Conservation (phyloP, 1,140 invertebrate genomes). For the Drosophila punjabiensis region DNA sequence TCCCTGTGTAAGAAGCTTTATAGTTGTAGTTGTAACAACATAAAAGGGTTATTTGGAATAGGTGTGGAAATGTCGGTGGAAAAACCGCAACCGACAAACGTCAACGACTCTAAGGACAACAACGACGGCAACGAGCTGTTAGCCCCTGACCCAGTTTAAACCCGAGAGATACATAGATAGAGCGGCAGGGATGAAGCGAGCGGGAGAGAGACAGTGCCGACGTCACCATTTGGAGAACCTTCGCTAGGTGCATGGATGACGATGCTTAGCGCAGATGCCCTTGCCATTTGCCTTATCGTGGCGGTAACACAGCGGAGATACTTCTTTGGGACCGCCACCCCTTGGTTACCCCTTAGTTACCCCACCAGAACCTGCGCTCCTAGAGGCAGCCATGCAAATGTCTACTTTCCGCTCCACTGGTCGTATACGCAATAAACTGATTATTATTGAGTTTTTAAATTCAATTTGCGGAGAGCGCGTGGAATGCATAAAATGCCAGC, state of each 20-base stretch:
- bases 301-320: constrained; percentile 38
- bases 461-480: constrained; percentile 53
- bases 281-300: constrained; percentile 59
- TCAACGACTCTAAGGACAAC: constrained; percentile 59
- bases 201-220: constrained; percentile 42
- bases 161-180: constrained; percentile 41
- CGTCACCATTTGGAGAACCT: constrained; percentile 72
- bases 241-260: constrained; percentile 48
- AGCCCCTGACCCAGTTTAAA: constrained; percentile 77
- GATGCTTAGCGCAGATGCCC: constrained; percentile 56
- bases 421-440: constrained; percentile 63
- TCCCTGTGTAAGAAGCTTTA: constrained; percentile 7
- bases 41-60: constrained; percentile 26
- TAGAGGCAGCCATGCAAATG: constrained; percentile 34
- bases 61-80: constrained; percentile 30
- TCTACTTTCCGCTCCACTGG: constrained; percentile 39
- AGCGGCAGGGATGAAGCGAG: constrained; percentile 8
- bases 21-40: not conserved
- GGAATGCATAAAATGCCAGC: constrained; percentile 41
- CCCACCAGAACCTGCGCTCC: not conserved
- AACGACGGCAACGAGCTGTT: constrained; percentile 52
- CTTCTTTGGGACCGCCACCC: constrained; percentile 4
- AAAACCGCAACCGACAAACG: constrained; percentile 57
- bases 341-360: not conserved
- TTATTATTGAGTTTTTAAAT: constrained; percentile 63